Base-by-base conservation (phyloP, 2,113 vertebrate species). In the Corythaixoides concolor region DNA sequence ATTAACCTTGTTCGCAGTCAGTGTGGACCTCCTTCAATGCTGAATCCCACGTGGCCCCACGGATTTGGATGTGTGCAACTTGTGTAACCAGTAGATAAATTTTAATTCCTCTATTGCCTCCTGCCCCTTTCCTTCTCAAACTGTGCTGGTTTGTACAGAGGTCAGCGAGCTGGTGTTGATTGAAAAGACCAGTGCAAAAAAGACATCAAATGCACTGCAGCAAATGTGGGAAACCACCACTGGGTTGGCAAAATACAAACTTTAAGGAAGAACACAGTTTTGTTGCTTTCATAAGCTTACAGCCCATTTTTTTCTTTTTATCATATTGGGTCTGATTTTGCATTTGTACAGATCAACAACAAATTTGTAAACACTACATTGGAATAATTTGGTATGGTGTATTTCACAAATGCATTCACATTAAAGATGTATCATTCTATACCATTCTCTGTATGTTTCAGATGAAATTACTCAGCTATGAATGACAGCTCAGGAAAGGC, bases 131-230 rank as follows among this genome's bases (percentile, higher is more conserved):
- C 20, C 37, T 67, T 87, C 69, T 53, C 35, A 50, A 33, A 32
- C 8, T 24, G 8, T 47, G 35, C 18, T 2, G 1, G 3, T 41
- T 6, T 16, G 11, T 37, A 15, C 35, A 67, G 41, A 67, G 9
- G 2, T 8, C 3, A 0, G 16, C 16, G 21, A 87, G 10, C 15
- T 1, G 0, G 5, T 2, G 0, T 2, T 50, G 26, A 7, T 13
- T 18, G 32, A 20, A 66, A 86, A 86, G 27, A 63, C 4, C 19
- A 47, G 2, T 4, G 37, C 15, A 73, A 73, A 64, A 76, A 56
- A 35, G 8, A 3, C 17, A 45, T 4, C 24, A 6, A 45, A 9
- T 49, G 28, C 12, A 11, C 24, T 28, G 24, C 22, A 81, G 18
- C 6, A 74, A 52, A 69, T 79, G 5, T 8, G 18, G 11, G 37